Percentiles rank a stretch among this genome's conserved stretches.
Conservation (phyloP, 2,797 vertebrate genomes). For the Thunnus albacares region DNA sequence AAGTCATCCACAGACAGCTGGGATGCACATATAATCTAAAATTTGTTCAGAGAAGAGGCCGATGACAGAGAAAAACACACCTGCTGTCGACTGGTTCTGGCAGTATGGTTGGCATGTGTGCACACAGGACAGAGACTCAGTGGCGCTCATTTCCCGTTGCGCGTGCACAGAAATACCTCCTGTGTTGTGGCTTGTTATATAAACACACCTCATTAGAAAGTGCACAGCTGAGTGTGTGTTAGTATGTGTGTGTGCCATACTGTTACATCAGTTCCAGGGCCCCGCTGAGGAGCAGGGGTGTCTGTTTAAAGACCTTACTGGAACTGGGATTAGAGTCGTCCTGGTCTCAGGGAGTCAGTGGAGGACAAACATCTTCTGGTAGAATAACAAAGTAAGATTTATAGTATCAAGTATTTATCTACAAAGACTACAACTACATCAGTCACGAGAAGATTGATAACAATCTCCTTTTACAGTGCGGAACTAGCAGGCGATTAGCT, state of each 20-base stretch:
- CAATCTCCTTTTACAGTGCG: not conserved
- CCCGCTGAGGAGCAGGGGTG: conserved; percentile 37
- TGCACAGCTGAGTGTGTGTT: conserved; percentile 72
- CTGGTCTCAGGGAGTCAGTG: conserved; percentile 14
- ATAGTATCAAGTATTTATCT: conserved; percentile 14
- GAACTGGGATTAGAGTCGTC: conserved; percentile 50
- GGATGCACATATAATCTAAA: conserved; percentile 42
- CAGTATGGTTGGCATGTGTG: conserved; percentile 67
- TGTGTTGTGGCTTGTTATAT: conserved; percentile 72
- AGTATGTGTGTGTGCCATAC: conserved; percentile 48
- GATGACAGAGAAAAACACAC: conserved; percentile 51
- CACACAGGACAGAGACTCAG: conserved; percentile 63
- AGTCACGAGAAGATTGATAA: not conserved
- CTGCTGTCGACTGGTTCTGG: conserved; percentile 71
- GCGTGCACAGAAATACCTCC: conserved; percentile 62
- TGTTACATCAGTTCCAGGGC: conserved; percentile 74
- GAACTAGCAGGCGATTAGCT: conserved; percentile 1
- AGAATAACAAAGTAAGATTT: conserved; percentile 14
- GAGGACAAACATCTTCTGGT: conserved; percentile 40
- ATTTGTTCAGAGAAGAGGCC: conserved; percentile 42
- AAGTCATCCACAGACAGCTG: conserved; percentile 55
- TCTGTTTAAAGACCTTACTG: conserved; percentile 69
- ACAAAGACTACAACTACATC: not conserved
- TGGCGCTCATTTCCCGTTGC: conserved; percentile 70
- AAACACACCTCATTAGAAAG: conserved; percentile 75